Conservation (phyloP, 2,888 invertebrate species). For the Platycnemis pennipes region DNA sequence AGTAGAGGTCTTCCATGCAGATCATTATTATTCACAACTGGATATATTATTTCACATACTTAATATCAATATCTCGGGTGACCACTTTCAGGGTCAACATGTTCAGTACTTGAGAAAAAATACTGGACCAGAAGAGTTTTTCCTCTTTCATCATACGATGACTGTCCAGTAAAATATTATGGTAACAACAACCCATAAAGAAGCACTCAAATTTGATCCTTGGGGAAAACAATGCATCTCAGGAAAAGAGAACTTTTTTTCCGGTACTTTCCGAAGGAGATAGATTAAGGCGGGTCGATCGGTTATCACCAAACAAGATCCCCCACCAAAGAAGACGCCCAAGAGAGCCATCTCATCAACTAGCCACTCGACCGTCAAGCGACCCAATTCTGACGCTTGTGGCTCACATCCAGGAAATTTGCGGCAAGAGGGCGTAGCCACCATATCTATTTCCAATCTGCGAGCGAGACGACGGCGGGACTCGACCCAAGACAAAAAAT, state of each 20-base stretch:
- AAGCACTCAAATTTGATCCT: background rate
- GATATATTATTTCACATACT: no score
- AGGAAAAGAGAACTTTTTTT: background rate
- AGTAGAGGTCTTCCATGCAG: no score
- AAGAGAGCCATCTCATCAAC: constrained; percentile 8
- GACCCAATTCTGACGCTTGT: background rate
- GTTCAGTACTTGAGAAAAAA: background rate
- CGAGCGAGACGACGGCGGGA: background rate
- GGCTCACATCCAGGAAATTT: constrained; percentile 15
- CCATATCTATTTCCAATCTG: background rate
- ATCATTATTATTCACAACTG: no score
- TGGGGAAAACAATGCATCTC: background rate
- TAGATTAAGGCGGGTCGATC: constrained; percentile 19
- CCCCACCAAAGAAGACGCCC: background rate
- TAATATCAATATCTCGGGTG: no score
- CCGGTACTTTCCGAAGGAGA: background rate
- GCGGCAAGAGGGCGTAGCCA: background rate
- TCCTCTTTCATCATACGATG: background rate
- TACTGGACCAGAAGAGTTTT: background rate
- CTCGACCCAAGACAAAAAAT: background rate
- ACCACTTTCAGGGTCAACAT: background rate
- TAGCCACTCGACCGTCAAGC: background rate
- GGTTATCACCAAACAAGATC: constrained; percentile 12
- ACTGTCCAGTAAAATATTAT: background rate
- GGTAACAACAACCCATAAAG: background rate